Conservation (phyloP, 1,140 invertebrate species). For the Daktulosphaira vitifoliae region DNA sequence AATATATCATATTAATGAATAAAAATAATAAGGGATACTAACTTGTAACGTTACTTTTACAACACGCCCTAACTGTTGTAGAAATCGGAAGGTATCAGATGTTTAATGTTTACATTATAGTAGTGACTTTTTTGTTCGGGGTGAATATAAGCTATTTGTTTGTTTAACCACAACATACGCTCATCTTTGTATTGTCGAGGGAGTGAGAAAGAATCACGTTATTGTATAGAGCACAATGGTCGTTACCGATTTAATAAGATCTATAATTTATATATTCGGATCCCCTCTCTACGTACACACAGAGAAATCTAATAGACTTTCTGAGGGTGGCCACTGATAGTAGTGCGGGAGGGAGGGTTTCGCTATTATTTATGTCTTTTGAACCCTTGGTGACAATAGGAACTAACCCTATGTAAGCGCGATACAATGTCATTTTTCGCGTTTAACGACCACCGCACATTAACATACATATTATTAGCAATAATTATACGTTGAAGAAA, state of each 20-base stretch:
- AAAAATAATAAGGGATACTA: too few species aligned
- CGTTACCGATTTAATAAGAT: conserved; percentile 33
- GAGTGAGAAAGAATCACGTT: too few species aligned
- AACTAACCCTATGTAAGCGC: conserved; percentile 6
- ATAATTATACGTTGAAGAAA: conserved; percentile 5
- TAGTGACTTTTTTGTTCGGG: not conserved
- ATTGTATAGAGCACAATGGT: conserved; percentile 2
- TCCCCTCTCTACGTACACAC: not conserved
- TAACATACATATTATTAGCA: conserved; percentile 28
- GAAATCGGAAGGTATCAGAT: conserved; percentile 7
- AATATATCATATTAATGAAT: too few species aligned
- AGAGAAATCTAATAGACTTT: conserved; percentile 21
- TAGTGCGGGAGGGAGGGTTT: not conserved
- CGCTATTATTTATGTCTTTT: conserved; percentile 24
- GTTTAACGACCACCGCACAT: conserved; percentile 8
- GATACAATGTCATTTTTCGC: conserved; percentile 12
- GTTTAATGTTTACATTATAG: conserved; percentile 26
- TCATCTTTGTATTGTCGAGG: too few species aligned
- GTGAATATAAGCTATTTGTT: conserved; percentile 19
- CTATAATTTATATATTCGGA: conserved; percentile 24
- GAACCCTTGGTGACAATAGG: conserved; percentile 28
- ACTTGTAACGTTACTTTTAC: too few species aligned
- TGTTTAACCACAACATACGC: conserved; percentile 32
- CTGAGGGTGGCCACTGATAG: not conserved
- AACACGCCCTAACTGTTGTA: too few species aligned